A percentile compares a stretch with the other conserved stretches of the same genome.
These are phyloP conservation scores for Polyommatus icarus DNA, from an alignment of 2,888 invertebrate genomes.

Conservation along the genomic window DNA sequence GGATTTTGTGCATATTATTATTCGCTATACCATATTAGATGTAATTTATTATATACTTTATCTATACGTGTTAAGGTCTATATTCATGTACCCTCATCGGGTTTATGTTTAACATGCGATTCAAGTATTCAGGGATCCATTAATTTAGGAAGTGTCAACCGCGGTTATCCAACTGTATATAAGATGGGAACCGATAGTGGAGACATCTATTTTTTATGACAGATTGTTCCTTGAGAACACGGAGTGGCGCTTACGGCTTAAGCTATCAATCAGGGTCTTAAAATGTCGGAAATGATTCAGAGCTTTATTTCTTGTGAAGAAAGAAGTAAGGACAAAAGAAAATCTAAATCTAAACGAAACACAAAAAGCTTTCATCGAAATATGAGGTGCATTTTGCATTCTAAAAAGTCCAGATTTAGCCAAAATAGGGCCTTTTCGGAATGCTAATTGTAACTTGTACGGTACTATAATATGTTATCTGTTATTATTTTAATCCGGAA, in stretches of 20 bases:
- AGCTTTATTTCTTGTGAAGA: neutral
- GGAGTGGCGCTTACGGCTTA: neutral
- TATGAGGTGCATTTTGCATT: too few relatives aligned
- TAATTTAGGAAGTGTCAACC: slow-evolving; percentile 41
- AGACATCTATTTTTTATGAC: neutral
- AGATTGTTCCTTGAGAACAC: neutral
- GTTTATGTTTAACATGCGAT: neutral
- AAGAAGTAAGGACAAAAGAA: neutral
- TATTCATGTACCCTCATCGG: neutral
- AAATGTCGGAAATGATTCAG: neutral
- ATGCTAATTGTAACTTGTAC: too few relatives aligned
- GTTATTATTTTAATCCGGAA: too few relatives aligned
- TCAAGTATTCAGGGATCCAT: slow-evolving; percentile 37
- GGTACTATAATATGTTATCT: too few relatives aligned
- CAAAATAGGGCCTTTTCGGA: too few relatives aligned
- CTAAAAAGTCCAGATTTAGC: too few relatives aligned
- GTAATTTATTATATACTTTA: neutral
- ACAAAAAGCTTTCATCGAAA: too few relatives aligned
- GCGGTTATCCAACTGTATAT: slow-evolving; percentile 33
- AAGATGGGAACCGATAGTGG: slow-evolving; percentile 33
- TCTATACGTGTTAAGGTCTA: slow-evolving; percentile 14
- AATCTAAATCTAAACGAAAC: too few relatives aligned
- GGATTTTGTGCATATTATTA: neutral
- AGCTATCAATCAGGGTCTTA: neutral
- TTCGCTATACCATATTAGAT: neutral